Evolutionary conservation across 2,797 vertebrate species (phyloP).

Genomic region (Paedocypris micromegethes): DNA sequence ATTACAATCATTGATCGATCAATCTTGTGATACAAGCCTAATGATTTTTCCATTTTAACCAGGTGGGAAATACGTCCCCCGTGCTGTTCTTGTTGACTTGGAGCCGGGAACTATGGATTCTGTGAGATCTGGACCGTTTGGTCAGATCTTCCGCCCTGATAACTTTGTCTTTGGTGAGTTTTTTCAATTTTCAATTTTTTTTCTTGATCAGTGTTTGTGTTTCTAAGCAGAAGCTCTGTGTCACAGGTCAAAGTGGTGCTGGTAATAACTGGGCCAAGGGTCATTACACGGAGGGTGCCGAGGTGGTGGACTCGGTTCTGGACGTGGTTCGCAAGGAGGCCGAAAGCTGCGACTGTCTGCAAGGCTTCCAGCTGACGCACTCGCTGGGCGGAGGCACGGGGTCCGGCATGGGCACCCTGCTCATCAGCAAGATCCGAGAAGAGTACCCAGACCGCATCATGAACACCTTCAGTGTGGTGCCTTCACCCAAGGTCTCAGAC

Average conservation of each 20-base stretch:
- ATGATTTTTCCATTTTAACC: too few relatives aligned
- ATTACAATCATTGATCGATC: too few relatives aligned
- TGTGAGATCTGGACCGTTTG: too few relatives aligned
- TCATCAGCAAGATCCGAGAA: conserved; percentile 76
- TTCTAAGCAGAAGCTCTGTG: too few relatives aligned
- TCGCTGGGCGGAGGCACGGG: conserved; percentile 73
- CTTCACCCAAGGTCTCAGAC: conserved; percentile 76
- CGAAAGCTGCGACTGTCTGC: conserved; percentile 74
- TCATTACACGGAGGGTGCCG: conserved; percentile 76
- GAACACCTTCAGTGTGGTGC: conserved; percentile 76
- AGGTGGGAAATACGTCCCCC: too few relatives aligned
- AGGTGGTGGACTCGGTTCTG: conserved; percentile 73
- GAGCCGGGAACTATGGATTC: too few relatives aligned
- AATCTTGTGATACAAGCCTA: too few relatives aligned
- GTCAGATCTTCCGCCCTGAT: too few relatives aligned
- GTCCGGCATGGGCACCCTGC: conserved; percentile 73
- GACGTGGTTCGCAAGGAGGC: conserved; percentile 76
- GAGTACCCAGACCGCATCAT: conserved; percentile 76
- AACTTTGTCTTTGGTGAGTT: too few relatives aligned
- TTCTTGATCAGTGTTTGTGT: too few relatives aligned
- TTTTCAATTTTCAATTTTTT: too few relatives aligned
- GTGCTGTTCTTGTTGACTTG: too few relatives aligned
- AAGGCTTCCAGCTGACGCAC: conserved; percentile 76
- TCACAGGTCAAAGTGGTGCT: conserved; percentile 70
- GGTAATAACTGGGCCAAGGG: conserved; percentile 79